A percentile compares a stretch with the other conserved stretches of the same genome.
These are phyloP conservation scores for Saguinus oedipus DNA, from an alignment of 2,797 vertebrate species.

Conservation along the genomic window DNA sequence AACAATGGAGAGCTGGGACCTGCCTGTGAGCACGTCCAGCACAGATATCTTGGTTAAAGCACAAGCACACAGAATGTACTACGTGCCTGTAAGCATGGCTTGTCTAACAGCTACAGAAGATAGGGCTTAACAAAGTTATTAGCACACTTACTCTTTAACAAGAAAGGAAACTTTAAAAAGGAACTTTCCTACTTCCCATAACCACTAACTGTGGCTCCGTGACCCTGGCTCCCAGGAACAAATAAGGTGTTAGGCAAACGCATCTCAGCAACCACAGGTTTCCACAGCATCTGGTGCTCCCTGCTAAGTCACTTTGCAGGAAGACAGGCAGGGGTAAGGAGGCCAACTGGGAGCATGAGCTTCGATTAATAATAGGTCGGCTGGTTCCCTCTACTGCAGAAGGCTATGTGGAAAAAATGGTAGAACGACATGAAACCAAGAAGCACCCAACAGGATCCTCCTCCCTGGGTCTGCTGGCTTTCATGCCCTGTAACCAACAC, in stretches of 20 bases:
- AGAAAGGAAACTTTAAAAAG: too few species aligned
- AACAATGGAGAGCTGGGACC: too few species aligned
- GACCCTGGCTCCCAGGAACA: not conserved
- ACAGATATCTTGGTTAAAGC: too few species aligned
- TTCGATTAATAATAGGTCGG: not conserved
- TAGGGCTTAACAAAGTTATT: too few species aligned
- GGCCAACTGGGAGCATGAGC: not conserved
- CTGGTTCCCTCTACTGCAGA: not conserved
- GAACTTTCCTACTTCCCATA: too few species aligned
- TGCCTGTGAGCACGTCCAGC: too few species aligned
- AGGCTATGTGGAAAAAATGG: not conserved
- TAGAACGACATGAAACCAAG: not conserved
- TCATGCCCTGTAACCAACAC: not conserved
- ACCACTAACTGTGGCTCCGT: too few species aligned
- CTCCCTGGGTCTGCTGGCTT: not conserved
- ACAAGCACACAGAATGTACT: too few species aligned
- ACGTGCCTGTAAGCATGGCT: too few species aligned
- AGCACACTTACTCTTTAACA: too few species aligned
- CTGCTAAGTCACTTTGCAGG: not conserved
- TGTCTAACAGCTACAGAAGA: too few species aligned
- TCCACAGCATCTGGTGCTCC: rapidly evolving
- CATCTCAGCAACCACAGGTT: not conserved
- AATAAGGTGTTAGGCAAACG: rapidly evolving
- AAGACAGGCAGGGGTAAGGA: not conserved
- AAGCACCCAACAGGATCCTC: not conserved